Conservation (phyloP, 1,140 invertebrate species). For the Cydia splendana region DNA sequence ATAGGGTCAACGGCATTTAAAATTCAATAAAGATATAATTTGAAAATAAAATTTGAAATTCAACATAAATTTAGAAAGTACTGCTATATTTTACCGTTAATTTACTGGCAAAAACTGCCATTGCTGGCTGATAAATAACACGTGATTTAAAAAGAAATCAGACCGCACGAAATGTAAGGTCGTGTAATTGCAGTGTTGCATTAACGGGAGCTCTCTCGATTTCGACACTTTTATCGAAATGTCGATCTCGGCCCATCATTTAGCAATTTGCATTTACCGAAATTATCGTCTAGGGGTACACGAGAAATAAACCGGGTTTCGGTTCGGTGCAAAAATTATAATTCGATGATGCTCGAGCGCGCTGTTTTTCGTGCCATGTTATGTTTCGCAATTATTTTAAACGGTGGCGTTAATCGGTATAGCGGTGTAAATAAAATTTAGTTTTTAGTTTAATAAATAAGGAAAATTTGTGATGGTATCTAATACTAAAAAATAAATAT, state of each 20-base stretch:
- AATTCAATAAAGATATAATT: slow-evolving; percentile 48
- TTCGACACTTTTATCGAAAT: slow-evolving; percentile 50
- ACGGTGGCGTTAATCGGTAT: slow-evolving; percentile 13
- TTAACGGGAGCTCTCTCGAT: slow-evolving; percentile 39
- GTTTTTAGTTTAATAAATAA: not conserved
- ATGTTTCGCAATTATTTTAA: slow-evolving; percentile 63
- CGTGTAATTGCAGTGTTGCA: slow-evolving; percentile 20
- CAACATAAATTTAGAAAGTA: not conserved
- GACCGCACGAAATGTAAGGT: slow-evolving; percentile 19
- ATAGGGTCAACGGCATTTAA: slow-evolving; percentile 39
- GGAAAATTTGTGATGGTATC: too few species aligned
- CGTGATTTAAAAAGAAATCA: slow-evolving; percentile 27
- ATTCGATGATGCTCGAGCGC: slow-evolving; percentile 45
- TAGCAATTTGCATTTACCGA: slow-evolving; percentile 63
- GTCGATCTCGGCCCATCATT: slow-evolving; percentile 53
- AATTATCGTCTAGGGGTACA: slow-evolving; percentile 51
- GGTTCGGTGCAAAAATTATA: slow-evolving; percentile 57
- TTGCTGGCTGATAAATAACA: slow-evolving; percentile 19
- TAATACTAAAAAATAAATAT: too few species aligned
- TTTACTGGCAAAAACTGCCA: not conserved
- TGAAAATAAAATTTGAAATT: slow-evolving; percentile 35
- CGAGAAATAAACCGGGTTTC: slow-evolving; percentile 47
- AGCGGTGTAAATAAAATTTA: not conserved
- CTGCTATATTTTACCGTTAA: not conserved
- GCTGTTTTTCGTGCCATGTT: slow-evolving; percentile 52